Base-by-base conservation (phyloP, 2,888 invertebrate genomes). In the Notodonta ziczac region DNA sequence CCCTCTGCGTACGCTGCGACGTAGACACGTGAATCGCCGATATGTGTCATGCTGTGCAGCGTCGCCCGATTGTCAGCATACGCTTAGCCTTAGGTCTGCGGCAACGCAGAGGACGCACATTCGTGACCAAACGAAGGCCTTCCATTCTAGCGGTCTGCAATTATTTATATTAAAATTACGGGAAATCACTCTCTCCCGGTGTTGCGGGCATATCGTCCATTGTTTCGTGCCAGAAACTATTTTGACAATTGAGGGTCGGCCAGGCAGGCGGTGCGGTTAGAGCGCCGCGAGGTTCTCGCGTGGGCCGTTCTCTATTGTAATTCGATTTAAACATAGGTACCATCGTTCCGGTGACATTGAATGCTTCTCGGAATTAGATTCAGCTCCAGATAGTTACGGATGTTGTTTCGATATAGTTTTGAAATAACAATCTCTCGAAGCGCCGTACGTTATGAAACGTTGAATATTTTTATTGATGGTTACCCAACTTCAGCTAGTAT, bases 161-260 rank as follows among this genome's bases (percentile, higher is more conserved):
- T 88, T 86, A 87, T 85, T 86, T 85, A 82, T 85, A 84, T 87
- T 86, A 81, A 85, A 86, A 85, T 86, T 86, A 84, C 80, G 82
- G 84, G 84, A 88, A 88, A 87, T 83, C 85, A 82, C 86, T 85
- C 84, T 87, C 84, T 84, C 82, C 75, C 71, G 67, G 73, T 69
- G 72, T 76, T 71, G 68, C 71, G 67, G 75, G 74, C 69, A 81
- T 81, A 80, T 82, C 77, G 77, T 72, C 82, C 80, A 87, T 86
- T 87, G 87, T 88, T 85, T 81, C 77, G 73, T 73, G 78, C 80
- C 78, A 73, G 77, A 78, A 78, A 83, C 77, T 79, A 80, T 86
- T 86, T 85, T 82, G 84, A 85, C 83, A 83, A 84, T 83, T 81
- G 85, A 84, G 82, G 77, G 79, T 67, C 73, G 77, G 65, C 64